Conservation (phyloP, 1,140 invertebrate genomes). For the Plodia interpunctella region DNA sequence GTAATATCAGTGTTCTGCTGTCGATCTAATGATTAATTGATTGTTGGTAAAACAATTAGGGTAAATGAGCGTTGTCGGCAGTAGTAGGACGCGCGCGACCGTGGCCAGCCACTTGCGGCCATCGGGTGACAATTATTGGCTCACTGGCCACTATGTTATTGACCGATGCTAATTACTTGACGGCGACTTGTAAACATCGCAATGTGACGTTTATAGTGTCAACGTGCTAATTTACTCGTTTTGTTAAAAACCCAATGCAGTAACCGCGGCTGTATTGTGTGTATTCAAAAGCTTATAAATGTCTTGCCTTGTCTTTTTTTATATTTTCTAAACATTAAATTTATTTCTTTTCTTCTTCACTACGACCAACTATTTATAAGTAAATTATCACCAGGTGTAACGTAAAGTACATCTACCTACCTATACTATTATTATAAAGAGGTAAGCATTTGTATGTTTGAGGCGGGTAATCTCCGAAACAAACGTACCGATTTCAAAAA, state of each 20-base stretch:
- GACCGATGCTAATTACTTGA: conserved; percentile 56
- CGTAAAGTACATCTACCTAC: no score
- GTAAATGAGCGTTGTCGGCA: conserved; percentile 45
- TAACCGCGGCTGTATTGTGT: not conserved
- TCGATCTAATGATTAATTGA: conserved; percentile 68
- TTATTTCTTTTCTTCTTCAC: no score
- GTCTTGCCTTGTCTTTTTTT: no score
- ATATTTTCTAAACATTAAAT: no score
- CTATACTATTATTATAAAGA: no score
- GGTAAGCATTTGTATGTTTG: no score
- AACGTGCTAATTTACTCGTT: conserved; percentile 12
- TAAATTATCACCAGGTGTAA: no score
- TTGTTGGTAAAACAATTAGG: conserved; percentile 58
- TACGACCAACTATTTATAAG: no score
- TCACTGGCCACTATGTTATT: conserved; percentile 44
- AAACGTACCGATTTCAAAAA: no score
- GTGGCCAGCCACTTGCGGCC: conserved; percentile 27
- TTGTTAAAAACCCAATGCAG: not conserved
- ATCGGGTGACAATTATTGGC: conserved; percentile 44
- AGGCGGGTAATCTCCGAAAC: no score
- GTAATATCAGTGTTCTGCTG: conserved; percentile 40
- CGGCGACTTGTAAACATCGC: conserved; percentile 41
- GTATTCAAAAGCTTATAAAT: no score
- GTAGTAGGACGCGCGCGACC: conserved; percentile 26
- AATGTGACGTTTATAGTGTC: conserved; percentile 30